A percentile compares a stretch with the other conserved stretches of the same genome.
These are phyloP conservation scores for Glomeris marginata DNA, from an alignment of 2,888 invertebrate species.

Conservation along the genomic window DNA sequence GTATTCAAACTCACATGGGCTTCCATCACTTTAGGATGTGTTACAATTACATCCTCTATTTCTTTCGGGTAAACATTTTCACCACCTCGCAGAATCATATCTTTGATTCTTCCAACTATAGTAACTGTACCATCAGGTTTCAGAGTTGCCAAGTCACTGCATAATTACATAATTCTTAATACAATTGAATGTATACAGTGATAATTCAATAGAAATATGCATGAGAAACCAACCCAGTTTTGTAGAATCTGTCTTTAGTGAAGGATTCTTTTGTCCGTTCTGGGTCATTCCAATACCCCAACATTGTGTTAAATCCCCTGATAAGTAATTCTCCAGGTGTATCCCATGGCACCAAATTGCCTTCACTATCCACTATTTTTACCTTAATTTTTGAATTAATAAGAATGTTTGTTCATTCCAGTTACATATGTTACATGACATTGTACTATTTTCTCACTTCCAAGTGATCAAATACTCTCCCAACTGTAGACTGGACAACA, in stretches of 20 bases:
- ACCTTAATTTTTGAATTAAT: too few relatives aligned
- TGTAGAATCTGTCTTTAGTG: slow-evolving; percentile 2
- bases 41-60: slow-evolving; percentile 30
- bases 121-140: slow-evolving; percentile 34
- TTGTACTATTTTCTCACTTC: background rate
- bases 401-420: too few relatives aligned
- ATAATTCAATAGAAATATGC: too few relatives aligned
- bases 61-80: slow-evolving; percentile 40
- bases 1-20: too few relatives aligned
- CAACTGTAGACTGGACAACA: background rate
- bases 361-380: slow-evolving; percentile 8
- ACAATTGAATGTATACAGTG: background rate
- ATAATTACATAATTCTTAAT: background rate
- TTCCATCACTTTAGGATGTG: too few relatives aligned
- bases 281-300: slow-evolving; percentile 11
- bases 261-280: slow-evolving; percentile 4
- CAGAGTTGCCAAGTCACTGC: slow-evolving; percentile 30
- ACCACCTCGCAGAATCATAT: slow-evolving; percentile 37
- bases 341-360: slow-evolving; percentile 3
- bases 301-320: slow-evolving; percentile 8
- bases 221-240: background rate
- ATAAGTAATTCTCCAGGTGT: slow-evolving; percentile 8
- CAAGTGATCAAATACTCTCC: slow-evolving; percentile 1
- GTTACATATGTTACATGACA: too few relatives aligned
- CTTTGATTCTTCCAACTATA: slow-evolving; percentile 38